phyloP scores from a whole-genome alignment of 2,888 invertebrate species.

The Leistus spinibarbis region DNA sequence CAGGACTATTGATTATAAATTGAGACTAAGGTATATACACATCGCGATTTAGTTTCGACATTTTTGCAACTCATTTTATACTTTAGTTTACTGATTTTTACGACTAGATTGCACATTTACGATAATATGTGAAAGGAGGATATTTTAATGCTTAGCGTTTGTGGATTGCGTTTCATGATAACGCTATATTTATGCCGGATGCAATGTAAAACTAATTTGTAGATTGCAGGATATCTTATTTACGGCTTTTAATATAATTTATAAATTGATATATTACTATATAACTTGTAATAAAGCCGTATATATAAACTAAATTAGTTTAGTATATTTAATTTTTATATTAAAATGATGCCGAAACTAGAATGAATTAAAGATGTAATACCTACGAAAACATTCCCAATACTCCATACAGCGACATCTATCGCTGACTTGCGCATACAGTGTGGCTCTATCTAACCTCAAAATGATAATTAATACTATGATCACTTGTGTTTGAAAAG shows the following conservation, averaged over 20 bases:
- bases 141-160: not conserved
- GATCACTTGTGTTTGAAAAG: not conserved
- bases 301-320: no score
- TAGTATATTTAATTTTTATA: not conserved
- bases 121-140: not conserved
- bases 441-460: not conserved
- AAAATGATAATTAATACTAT: slow-evolving; percentile 11
- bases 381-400: slow-evolving; percentile 34
- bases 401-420: slow-evolving; percentile 34
- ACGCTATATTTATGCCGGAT: not conserved
- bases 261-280: not conserved
- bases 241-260: no score
- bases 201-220: not conserved
- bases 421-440: not conserved
- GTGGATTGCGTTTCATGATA: not conserved
- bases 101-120: not conserved
- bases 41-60: not conserved
- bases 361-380: not conserved
- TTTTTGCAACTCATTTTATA: not conserved
- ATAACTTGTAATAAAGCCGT: no score
- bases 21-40: no score
- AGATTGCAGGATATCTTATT: not conserved
- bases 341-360: not conserved
- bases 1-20: not conserved
- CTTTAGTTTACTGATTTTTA: not conserved